These are phyloP conservation scores for Poeciliopsis turrubarensis DNA, from an alignment of 2,113 vertebrate species.

Conservation along the genomic window DNA sequence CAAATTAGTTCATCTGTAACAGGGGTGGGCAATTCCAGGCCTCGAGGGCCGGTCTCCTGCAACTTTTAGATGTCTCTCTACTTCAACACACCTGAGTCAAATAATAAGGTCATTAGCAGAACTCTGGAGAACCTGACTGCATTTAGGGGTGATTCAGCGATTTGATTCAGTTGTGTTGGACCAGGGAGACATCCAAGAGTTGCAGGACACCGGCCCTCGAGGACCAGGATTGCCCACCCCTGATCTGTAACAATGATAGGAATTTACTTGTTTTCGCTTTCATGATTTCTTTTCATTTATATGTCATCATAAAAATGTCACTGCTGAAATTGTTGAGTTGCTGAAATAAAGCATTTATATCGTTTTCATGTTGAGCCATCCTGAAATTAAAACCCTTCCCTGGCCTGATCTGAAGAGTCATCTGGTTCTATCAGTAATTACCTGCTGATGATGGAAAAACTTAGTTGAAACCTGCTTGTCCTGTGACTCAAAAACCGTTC, in stretches of 20 bases:
- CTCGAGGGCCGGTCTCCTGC: no score
- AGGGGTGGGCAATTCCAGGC: no score
- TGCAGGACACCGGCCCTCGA: no score
- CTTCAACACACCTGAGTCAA: no score
- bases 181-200: no score
- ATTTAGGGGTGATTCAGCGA: no score
- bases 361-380: no score
- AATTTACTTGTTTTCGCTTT: neutral
- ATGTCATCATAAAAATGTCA: neutral
- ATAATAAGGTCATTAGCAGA: no score
- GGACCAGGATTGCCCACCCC: no score
- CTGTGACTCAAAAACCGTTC: neutral
- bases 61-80: no score
- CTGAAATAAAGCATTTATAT: neutral
- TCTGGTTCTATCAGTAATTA: slow-evolving; percentile 4
- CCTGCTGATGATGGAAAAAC: neutral
- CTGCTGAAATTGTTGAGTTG: neutral
- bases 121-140: no score
- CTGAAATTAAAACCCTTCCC: neutral
- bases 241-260: neutral
- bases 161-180: no score
- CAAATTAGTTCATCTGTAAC: neutral
- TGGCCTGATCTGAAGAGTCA: neutral
- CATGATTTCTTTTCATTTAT: neutral
- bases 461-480: neutral